Conservation (phyloP, 2,888 invertebrate species). For the Alcis repandata region DNA sequence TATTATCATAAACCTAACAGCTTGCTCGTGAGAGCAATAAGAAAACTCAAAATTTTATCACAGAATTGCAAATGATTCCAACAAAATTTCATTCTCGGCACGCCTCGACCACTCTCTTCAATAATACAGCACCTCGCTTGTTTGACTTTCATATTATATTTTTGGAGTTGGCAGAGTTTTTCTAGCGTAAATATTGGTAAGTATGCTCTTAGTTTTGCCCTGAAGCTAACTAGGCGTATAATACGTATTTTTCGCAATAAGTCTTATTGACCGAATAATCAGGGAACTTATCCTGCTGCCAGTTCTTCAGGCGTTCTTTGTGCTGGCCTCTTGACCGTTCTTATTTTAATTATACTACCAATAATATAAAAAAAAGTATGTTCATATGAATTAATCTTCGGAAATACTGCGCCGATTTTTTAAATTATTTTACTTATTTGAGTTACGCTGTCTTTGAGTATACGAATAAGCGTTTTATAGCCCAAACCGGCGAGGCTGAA, state of each 20-base stretch:
- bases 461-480: too few species aligned
- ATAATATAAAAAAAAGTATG: too few species aligned
- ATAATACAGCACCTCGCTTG: neutral
- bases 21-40: neutral
- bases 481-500: too few species aligned
- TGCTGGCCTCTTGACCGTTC: too few species aligned
- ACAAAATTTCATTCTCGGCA: slow-evolving; percentile 3
- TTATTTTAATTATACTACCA: too few species aligned
- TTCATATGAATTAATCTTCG: too few species aligned
- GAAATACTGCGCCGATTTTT: too few species aligned
- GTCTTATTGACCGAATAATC: neutral
- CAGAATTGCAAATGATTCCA: neutral
- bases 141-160: neutral
- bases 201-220: neutral
- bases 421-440: too few species aligned
- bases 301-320: too few species aligned
- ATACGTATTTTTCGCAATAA: neutral
- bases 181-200: neutral
- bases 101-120: neutral
- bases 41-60: neutral
- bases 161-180: neutral
- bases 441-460: too few species aligned
- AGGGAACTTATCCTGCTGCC: too few species aligned
- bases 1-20: too few species aligned
- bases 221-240: neutral